Conservation (phyloP, 2,113 vertebrate genomes). For the Scomber japonicus region DNA sequence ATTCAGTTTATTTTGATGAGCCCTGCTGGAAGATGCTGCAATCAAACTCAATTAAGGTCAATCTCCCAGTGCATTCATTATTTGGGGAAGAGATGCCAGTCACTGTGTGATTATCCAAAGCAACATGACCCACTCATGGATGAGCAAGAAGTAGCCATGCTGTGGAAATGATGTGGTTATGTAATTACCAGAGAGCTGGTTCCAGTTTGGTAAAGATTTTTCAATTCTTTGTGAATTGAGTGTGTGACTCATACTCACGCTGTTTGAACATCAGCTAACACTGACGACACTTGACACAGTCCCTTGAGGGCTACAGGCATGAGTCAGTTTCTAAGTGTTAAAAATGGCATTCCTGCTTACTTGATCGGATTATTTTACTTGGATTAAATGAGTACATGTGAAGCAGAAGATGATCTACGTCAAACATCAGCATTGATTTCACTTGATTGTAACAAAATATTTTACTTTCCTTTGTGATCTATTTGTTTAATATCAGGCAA, state of each 20-base stretch:
- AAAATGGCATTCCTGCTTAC: not conserved
- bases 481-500: not conserved
- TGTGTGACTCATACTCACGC: constrained; percentile 50
- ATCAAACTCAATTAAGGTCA: constrained; percentile 81
- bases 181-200: constrained; percentile 56
- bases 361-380: constrained; percentile 6
- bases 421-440: not conserved
- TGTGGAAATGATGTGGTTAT: constrained; percentile 51
- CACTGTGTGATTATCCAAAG: constrained; percentile 37
- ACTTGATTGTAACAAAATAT: not conserved
- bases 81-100: constrained; percentile 32
- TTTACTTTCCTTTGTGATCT: not conserved
- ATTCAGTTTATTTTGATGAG: constrained; percentile 73
- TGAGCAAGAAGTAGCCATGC: constrained; percentile 28
- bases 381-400: not conserved
- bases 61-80: constrained; percentile 54
- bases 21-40: constrained; percentile 56
- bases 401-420: not conserved
- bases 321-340: constrained; percentile 54
- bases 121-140: constrained; percentile 29
- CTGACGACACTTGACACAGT: constrained; percentile 37
- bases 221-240: constrained; percentile 18
- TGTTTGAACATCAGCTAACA: constrained; percentile 42
- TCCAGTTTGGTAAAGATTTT: constrained; percentile 11
- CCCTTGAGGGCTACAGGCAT: constrained; percentile 17